Conservation (phyloP, 23 tunicate genomes). For the Ascidia mentula region DNA sequence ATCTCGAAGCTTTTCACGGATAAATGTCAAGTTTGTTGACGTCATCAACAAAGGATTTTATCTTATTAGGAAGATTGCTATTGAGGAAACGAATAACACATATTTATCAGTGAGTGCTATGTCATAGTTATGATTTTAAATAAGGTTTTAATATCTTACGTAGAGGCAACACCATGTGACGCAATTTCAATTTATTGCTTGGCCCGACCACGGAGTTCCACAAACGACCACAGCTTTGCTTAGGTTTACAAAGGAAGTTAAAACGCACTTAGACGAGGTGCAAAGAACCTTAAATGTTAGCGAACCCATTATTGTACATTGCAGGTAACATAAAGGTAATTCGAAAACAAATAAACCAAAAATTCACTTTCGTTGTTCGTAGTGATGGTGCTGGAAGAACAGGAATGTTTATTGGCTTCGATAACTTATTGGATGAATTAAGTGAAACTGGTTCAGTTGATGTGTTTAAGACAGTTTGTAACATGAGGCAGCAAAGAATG, state of each 20-base stretch:
- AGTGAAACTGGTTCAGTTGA: conserved; percentile 13
- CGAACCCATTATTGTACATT: neutral
- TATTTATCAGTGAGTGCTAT: neutral
- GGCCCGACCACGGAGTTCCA: conserved; percentile 4
- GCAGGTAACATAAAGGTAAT: neutral
- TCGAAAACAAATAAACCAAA: too few relatives aligned
- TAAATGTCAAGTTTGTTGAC: neutral
- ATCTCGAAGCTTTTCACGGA: neutral
- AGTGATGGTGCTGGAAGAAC: conserved; percentile 86
- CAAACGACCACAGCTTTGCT: neutral
- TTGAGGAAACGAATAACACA: neutral
- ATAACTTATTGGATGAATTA: conserved; percentile 35
- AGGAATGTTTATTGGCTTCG: conserved; percentile 54
- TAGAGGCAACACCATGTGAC: neutral
- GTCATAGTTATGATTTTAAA: too few relatives aligned
- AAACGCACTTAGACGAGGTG: neutral
- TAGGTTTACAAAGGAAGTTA: neutral
- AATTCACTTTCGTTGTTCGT: too few relatives aligned
- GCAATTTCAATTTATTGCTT: neutral
- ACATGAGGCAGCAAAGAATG: conserved; percentile 54
- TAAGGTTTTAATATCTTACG: too few relatives aligned
- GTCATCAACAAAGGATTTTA: neutral
- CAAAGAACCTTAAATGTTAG: neutral
- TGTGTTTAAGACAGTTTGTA: conserved; percentile 19
- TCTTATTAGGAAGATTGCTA: neutral